These are phyloP conservation scores for Drosophila bunnanda DNA, from an alignment of 2,888 invertebrate species.

Conservation along the genomic window DNA sequence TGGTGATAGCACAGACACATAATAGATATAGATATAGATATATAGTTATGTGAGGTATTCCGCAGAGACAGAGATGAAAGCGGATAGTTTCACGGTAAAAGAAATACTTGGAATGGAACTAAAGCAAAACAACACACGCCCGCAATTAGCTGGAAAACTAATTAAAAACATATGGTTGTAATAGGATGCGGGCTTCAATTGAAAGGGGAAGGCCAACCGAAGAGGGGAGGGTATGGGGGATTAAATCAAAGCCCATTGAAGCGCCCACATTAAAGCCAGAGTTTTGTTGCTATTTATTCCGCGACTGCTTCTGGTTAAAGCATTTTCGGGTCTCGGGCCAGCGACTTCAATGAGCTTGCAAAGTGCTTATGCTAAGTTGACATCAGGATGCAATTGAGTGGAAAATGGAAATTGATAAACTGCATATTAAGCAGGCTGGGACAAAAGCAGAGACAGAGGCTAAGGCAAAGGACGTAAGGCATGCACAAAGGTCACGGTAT, in stretches of 20 bases:
- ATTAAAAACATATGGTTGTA: conserved; percentile 38
- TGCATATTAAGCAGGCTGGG: conserved; percentile 34
- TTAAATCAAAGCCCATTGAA: conserved; percentile 32
- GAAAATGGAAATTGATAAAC: conserved; percentile 42
- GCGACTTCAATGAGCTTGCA: conserved; percentile 33
- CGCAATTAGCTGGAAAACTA: conserved; percentile 35
- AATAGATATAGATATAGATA: conserved; percentile 7
- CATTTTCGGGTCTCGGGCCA: conserved; percentile 7
- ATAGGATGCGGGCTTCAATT: conserved; percentile 35
- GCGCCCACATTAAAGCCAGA: background rate
- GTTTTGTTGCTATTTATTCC: background rate
- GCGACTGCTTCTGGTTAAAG: background rate
- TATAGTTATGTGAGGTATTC: background rate
- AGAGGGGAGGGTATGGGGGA: conserved; percentile 2
- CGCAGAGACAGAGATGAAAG: conserved; percentile 16
- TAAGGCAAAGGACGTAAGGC: conserved; percentile 7
- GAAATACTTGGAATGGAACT: conserved; percentile 15
- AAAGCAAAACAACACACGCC: conserved; percentile 9
- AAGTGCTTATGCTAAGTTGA: conserved; percentile 28
- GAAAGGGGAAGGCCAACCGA: conserved; percentile 19
- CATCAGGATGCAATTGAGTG: conserved; percentile 44
- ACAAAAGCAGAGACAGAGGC: conserved; percentile 8
- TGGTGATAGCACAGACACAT: conserved; percentile 3
- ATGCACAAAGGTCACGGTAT: conserved; percentile 17
- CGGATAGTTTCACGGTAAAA: conserved; percentile 3